Base-by-base conservation (phyloP, 1,140 invertebrate genomes). In the Laupala kohalensis region DNA sequence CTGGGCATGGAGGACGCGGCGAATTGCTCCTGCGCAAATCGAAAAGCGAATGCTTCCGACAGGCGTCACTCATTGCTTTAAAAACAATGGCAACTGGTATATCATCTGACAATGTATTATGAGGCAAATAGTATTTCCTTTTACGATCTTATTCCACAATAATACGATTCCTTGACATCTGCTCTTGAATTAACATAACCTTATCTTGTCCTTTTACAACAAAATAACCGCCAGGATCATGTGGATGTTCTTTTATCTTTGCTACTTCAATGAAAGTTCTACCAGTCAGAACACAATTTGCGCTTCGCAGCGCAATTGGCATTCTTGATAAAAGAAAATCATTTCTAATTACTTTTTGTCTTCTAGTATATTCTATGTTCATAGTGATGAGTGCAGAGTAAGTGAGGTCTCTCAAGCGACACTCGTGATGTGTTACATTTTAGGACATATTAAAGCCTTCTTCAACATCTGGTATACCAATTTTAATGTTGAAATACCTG, bases 191-290 rank as follows among this genome's bases (percentile, higher is more conserved):
- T 6, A 99, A 86, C 78, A 99, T 96, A 0, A 99, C 96, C 78
- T 90, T 90, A 78, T 92, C 90, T 23, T 83, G 83, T 30, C 90
- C 91, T 79, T 94, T 92, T 4, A 98, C 90, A 70, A 99, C 90
- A 80, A 99, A 99, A 84, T 99, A 99, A 77, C 98, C 98, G 73
- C 98, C 98, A n/a, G 97, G 95, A 85, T 99, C 97, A 80, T 96
- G 88, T 0, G 97, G 96, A 82, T 97, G 99, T 83, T 99, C 97
- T 78, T 98, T 97, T 74, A 97, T 83, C 80, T 95, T 91, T 5
- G 96, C 90, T 73, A 99, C 82, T 81, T 99, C 94, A 78, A 89
- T 91, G 74, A 91, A 87, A 4, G 90, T 89, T 81, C 96, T 96
- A 23, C 90, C 90, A 67, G 86, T 87, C 19, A 99, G 82, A 3